Evolutionary conservation across 2,888 invertebrate genomes (phyloP).

Genomic region (Acrocera orbiculus): DNA sequence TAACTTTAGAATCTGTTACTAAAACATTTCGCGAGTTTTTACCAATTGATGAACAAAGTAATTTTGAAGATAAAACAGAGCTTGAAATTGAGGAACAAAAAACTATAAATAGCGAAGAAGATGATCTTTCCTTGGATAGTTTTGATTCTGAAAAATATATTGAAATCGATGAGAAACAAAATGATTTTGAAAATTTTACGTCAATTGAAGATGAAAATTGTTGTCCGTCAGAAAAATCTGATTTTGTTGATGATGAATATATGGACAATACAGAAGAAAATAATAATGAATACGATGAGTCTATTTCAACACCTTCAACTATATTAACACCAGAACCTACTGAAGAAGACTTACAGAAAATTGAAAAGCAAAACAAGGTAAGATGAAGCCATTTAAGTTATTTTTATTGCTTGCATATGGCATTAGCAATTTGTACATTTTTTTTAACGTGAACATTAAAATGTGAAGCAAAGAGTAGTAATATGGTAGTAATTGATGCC

Average conservation of each 20-base stretch:
- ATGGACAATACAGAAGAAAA: constrained; percentile 5
- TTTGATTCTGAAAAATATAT: background rate
- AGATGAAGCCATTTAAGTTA: too few species aligned
- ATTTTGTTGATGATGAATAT: constrained; percentile 11
- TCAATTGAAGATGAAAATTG: constrained; percentile 11
- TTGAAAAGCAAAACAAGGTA: constrained; percentile 13
- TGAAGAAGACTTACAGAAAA: constrained; percentile 27
- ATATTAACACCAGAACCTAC: constrained; percentile 27
- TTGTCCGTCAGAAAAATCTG: too few species aligned
- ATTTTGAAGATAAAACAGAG: constrained; percentile 1
- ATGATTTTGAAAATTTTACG: constrained; percentile 11
- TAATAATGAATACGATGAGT: constrained; percentile 10
- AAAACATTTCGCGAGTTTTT: constrained; percentile 25
- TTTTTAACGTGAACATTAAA: too few species aligned
- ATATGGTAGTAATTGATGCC: too few species aligned
- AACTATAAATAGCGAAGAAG: background rate
- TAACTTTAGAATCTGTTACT: constrained; percentile 28
- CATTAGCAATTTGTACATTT: too few species aligned
- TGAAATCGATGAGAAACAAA: constrained; percentile 21
- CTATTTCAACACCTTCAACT: constrained; percentile 12
- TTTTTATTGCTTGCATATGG: too few species aligned
- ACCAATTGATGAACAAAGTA: constrained; percentile 9
- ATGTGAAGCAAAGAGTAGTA: too few species aligned
- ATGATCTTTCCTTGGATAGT: constrained; percentile 1
- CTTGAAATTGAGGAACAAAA: constrained; percentile 2